These are phyloP conservation scores for Zoanthus solanderi DNA, from an alignment of 92 coral and sea anemone species.

Conservation along the genomic window DNA sequence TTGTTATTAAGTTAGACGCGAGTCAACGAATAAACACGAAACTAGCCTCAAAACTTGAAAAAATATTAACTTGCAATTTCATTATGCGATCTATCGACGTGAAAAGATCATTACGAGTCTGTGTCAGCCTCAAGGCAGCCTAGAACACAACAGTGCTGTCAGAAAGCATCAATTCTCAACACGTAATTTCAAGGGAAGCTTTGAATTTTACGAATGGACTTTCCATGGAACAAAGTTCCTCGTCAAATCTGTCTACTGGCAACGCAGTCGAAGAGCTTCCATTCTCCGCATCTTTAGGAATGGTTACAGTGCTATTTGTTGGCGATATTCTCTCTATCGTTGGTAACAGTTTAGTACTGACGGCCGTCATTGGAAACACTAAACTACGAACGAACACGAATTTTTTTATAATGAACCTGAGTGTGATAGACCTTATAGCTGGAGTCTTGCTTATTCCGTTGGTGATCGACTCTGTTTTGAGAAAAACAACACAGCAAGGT, in stretches of 20 bases:
- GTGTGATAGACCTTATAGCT: conserved; percentile 84
- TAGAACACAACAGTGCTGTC: background rate
- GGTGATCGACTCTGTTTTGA: conserved; percentile 71
- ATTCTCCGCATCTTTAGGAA: conserved; percentile 22
- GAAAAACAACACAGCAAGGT: conserved; percentile 25
- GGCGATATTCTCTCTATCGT: conserved; percentile 61
- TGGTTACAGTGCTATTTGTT: conserved; percentile 42
- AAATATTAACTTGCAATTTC: background rate
- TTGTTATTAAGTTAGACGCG: conserved; percentile 25
- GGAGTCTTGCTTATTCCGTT: conserved; percentile 80
- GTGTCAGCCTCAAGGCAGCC: background rate
- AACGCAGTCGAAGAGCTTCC: background rate
- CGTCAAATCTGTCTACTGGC: conserved; percentile 27
- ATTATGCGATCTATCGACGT: background rate
- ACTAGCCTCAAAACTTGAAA: conserved; percentile 10
- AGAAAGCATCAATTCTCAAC: background rate
- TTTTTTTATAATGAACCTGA: conserved; percentile 84
- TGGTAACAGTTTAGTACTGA: conserved; percentile 82
- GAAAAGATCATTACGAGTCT: background rate
- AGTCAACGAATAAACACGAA: background rate
- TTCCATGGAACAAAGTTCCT: conserved; percentile 8
- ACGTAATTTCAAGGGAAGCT: background rate
- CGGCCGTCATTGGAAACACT: conserved; percentile 80
- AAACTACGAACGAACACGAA: conserved; percentile 93
- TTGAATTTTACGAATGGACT: background rate